phyloP scores from a whole-genome alignment of 92 coral and sea anemone genomes.

The Muricea muricata region DNA sequence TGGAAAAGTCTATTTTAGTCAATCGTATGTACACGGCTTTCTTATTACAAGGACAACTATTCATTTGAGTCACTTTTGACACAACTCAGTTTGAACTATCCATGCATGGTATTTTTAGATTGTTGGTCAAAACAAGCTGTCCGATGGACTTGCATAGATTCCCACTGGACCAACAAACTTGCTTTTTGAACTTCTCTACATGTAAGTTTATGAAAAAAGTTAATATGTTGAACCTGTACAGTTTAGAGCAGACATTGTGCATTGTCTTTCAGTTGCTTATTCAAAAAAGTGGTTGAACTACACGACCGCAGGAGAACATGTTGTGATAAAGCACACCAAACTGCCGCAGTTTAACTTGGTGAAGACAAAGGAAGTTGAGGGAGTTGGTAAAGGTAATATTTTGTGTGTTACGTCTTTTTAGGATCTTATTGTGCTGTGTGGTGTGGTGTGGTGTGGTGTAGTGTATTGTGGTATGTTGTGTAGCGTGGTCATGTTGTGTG shows the following conservation, averaged over 20 bases:
- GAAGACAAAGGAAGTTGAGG: background rate
- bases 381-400: background rate
- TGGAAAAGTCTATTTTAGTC: constrained; percentile 19
- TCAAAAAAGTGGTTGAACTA: background rate
- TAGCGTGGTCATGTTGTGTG: too few relatives aligned
- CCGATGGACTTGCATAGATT: constrained; percentile 29
- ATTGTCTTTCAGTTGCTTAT: constrained; percentile 15
- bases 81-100: too few relatives aligned
- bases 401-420: background rate
- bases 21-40: constrained; percentile 18
- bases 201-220: constrained; percentile 17
- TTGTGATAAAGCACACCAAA: background rate
- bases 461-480: too few relatives aligned
- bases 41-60: too few relatives aligned
- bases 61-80: too few relatives aligned
- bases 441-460: too few relatives aligned
- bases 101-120: background rate
- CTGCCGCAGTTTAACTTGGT: constrained; percentile 19
- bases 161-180: constrained; percentile 25
- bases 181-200: constrained; percentile 10
- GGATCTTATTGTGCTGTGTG: background rate
- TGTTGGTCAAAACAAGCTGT: constrained; percentile 15
- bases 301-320: background rate
- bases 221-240: too few relatives aligned
- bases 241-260: too few relatives aligned